A percentile compares a stretch with the other conserved stretches of the same genome.
phyloP scores from a whole-genome alignment of 2,888 invertebrate species.

The Acheta domesticus region DNA sequence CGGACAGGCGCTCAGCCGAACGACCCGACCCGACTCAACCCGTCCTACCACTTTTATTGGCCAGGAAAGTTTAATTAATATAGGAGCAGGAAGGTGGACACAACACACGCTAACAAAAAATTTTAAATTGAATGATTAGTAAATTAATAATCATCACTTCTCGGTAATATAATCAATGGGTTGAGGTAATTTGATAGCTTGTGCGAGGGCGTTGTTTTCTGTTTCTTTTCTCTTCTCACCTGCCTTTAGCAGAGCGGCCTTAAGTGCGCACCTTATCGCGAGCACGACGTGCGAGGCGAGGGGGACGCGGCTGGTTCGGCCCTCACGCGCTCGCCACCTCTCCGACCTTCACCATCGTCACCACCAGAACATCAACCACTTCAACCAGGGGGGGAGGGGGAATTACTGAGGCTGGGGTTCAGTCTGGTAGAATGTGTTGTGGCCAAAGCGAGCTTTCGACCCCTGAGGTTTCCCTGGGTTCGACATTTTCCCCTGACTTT shows the following conservation, averaged over 20 bases:
- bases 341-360: too few relatives aligned
- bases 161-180: conserved; percentile 18
- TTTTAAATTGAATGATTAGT: conserved; percentile 7
- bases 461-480: too few relatives aligned
- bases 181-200: conserved; percentile 7
- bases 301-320: too few relatives aligned
- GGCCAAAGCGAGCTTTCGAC: too few relatives aligned
- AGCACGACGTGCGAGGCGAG: too few relatives aligned
- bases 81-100: neutral
- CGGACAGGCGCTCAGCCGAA: neutral
- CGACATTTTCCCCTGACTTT: too few relatives aligned
- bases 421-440: too few relatives aligned
- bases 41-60: conserved; percentile 18
- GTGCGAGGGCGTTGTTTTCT: neutral
- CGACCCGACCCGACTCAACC: conserved; percentile 1
- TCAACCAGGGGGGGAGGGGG: too few relatives aligned
- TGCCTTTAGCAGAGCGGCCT: neutral
- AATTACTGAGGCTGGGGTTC: too few relatives aligned
- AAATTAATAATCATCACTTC: conserved; percentile 18
- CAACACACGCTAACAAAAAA: conserved; percentile 9
- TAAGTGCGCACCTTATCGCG: neutral
- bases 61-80: conserved; percentile 18
- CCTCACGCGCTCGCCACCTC: too few relatives aligned
- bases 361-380: too few relatives aligned
- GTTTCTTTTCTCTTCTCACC: neutral